phyloP scores from a whole-genome alignment of 2,888 invertebrate genomes.

The Apodemia arnacis region DNA sequence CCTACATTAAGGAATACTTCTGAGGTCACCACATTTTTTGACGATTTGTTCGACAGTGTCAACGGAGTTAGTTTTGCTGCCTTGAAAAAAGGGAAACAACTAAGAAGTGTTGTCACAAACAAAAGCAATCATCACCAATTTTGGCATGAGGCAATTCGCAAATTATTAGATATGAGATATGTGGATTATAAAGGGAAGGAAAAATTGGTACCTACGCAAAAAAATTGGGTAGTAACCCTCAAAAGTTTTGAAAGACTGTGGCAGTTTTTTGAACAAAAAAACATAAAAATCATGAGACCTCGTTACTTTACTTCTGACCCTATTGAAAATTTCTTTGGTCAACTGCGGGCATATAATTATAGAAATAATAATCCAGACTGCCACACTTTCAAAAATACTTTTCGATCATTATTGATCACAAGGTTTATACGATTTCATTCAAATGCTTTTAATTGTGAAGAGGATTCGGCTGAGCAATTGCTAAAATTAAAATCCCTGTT shows the following conservation, averaged over 20 bases:
- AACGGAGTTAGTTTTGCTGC: slow-evolving; percentile 40
- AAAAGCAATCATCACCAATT: slow-evolving; percentile 43
- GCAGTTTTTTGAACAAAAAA: slow-evolving; percentile 6
- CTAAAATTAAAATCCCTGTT: not conserved
- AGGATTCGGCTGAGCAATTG: slow-evolving; percentile 1
- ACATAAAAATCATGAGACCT: slow-evolving; percentile 45
- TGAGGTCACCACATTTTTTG: slow-evolving; percentile 44
- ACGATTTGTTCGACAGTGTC: slow-evolving; percentile 52
- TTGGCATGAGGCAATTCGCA: slow-evolving; percentile 43
- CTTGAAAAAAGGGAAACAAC: slow-evolving; percentile 51
- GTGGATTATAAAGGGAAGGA: slow-evolving; percentile 22
- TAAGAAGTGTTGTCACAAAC: slow-evolving; percentile 42
- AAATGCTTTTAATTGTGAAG: not conserved
- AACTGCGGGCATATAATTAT: slow-evolving; percentile 80
- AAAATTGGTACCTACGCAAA: slow-evolving; percentile 21
- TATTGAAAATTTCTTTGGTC: slow-evolving; percentile 80
- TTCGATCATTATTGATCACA: slow-evolving; percentile 79
- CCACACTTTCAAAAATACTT: slow-evolving; percentile 76
- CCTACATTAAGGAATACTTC: slow-evolving; percentile 57
- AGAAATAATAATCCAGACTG: slow-evolving; percentile 80
- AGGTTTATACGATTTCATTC: slow-evolving; percentile 31
- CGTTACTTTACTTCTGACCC: slow-evolving; percentile 54
- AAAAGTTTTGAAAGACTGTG: slow-evolving; percentile 16
- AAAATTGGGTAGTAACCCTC: slow-evolving; percentile 13
- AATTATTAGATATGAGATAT: slow-evolving; percentile 46